Evolutionary conservation across 2,888 invertebrate species (phyloP), one percentile per base, ranked within the genome.

Genomic region (Cryptosula pallasiana): DNA sequence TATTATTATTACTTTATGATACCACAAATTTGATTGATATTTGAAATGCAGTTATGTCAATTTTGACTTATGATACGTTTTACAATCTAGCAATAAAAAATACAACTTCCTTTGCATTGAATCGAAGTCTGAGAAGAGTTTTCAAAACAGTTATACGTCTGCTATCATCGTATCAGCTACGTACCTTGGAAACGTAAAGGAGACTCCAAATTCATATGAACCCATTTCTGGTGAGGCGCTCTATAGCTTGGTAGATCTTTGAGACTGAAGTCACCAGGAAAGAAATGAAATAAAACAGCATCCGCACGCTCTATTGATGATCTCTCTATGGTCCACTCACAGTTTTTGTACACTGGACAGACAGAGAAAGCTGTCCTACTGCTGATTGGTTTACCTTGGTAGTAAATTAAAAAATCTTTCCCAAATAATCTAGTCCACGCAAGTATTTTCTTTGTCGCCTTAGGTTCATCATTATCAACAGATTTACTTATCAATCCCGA

Each of bases 241-340:
- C 57, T 9, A 25, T 13, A n/a, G n/a, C 9, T n/a, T 57, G 57
- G 57, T 25, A 57, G 5, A 57, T 57, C 57, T 25, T 9, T 57
- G 3, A 57, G 23, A 5, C n/a, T 9, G 57, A 57, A 57, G 23
- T 57, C 25, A 23, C n/a, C 23, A 5, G 57, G 57, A 57, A 57
- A 57, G 25, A 57, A n/a, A 23, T 57, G 57, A 57, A 57, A 57
- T 13, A 57, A 25, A 25, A 57, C 57, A n/a, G 57, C 57, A 57
- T 57, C 57, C 5, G 57, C 57, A 25, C 25, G 3, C 23, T 57
- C 25, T n/a, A 57, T 25, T 25, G n/a, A 5, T 57, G 57, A 57
- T 25, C 23, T 57, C 5, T 57, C 57, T 9, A 25, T 57, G 5
- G 57, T 57, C 57, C 57, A 57, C 25, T 57, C 57, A 23, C 57